Conservation (phyloP, 35 echinoderm and acorn worm species). For the Ophioderma brevispina region DNA sequence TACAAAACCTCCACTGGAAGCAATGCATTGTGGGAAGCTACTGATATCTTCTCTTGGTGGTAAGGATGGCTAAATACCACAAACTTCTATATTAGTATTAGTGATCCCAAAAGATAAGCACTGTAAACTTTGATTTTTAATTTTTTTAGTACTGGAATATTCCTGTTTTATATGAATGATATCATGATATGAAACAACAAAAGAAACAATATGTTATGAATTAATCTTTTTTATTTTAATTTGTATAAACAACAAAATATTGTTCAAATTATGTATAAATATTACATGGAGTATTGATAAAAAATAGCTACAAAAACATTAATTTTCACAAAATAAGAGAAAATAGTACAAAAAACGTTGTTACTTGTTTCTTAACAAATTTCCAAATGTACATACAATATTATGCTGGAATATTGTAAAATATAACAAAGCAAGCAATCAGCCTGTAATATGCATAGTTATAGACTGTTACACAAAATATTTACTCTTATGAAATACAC, state of each 20-base stretch:
- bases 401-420: not conserved
- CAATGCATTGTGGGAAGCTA: too few relatives aligned
- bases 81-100: too few relatives aligned
- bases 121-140: too few relatives aligned
- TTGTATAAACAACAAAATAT: not conserved
- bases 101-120: too few relatives aligned
- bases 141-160: too few relatives aligned
- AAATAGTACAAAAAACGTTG: conserved; percentile 5
- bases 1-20: too few relatives aligned
- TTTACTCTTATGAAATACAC: too few relatives aligned
- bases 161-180: too few relatives aligned
- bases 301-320: not conserved
- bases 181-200: too few relatives aligned
- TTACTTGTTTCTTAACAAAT: not conserved
- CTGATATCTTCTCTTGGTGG: too few relatives aligned
- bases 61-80: too few relatives aligned
- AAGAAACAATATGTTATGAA: too few relatives aligned
- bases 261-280: not conserved
- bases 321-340: not conserved
- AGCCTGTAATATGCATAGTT: not conserved
- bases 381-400: not conserved
- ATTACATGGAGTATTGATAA: not conserved
- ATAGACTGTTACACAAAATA: not conserved
- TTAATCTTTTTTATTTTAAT: not conserved
- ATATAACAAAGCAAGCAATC: conserved; percentile 2